Evolutionary conservation across 2,888 invertebrate genomes (phyloP).

Genomic region (Strigamia maritima): DNA sequence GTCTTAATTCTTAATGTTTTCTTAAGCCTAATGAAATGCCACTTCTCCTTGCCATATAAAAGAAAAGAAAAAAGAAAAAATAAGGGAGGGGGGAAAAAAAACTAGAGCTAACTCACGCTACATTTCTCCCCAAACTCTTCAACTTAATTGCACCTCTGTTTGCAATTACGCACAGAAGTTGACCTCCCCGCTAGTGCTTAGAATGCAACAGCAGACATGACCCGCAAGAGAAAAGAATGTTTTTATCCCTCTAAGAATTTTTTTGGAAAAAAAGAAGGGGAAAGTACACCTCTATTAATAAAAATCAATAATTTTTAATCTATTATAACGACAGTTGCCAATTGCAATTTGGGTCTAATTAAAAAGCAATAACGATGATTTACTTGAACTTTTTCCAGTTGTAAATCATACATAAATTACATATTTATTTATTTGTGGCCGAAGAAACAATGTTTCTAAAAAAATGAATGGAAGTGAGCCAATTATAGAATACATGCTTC

Average conservation of each 20-base stretch:
- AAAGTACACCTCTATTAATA: not conserved
- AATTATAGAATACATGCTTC: not conserved
- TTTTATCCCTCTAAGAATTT: not conserved
- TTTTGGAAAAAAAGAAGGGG: not conserved
- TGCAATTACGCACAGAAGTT: slow-evolving; percentile 32
- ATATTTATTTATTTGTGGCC: not conserved
- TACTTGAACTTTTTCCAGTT: not conserved
- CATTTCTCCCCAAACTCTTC: slow-evolving; percentile 32
- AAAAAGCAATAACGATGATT: not conserved
- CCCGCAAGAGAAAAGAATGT: slow-evolving; percentile 3
- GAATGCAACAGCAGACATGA: slow-evolving; percentile 19
- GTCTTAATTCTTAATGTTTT: slow-evolving; percentile 30
- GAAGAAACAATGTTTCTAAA: not conserved
- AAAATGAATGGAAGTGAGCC: not conserved
- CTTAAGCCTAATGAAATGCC: slow-evolving; percentile 32
- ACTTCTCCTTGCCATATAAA: not conserved
- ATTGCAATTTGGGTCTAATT: too few species aligned
- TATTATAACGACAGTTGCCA: not conserved
- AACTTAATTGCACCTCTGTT: slow-evolving; percentile 34
- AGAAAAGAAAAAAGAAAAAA: not conserved
- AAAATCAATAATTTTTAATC: not conserved
- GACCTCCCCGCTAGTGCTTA: slow-evolving; percentile 14
- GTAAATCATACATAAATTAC: not conserved
- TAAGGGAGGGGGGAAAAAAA: not conserved
- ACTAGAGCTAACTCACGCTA: slow-evolving; percentile 28